Evolutionary conservation across 2,797 vertebrate species (phyloP).

Genomic region (Notolabrus celidotus): DNA sequence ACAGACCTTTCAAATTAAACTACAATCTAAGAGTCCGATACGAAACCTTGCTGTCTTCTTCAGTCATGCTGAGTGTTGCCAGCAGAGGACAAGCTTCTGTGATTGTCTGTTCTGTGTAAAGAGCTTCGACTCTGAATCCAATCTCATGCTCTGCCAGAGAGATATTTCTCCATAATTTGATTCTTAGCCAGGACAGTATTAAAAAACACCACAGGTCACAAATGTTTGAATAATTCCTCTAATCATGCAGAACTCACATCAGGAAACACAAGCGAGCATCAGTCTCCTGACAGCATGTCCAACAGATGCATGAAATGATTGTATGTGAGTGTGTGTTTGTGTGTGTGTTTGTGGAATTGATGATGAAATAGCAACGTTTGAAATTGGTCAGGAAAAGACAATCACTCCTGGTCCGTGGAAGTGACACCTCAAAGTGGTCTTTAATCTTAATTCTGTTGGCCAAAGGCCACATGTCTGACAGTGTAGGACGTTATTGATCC

Average conservation of each 20-base stretch:
- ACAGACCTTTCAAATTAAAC: conserved; percentile 12
- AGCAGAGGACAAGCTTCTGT: conserved; percentile 53
- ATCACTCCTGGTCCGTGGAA: conserved; percentile 19
- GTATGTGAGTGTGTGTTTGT: background rate
- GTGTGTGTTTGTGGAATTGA: background rate
- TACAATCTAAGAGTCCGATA: conserved; percentile 5
- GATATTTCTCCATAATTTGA: conserved; percentile 74
- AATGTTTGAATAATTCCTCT: conserved; percentile 66
- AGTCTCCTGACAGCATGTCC: background rate
- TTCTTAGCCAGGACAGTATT: conserved; percentile 55
- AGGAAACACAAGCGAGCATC: conserved; percentile 37
- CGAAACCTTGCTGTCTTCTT: conserved; percentile 25
- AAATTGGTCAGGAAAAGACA: conserved; percentile 40
- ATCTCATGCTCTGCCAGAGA: conserved; percentile 77
- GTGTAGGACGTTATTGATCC: conserved; percentile 61
- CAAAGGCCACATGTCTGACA: conserved; percentile 55
- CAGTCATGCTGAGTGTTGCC: conserved; percentile 24
- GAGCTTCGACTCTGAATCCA: conserved; percentile 67
- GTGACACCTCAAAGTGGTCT: conserved; percentile 52
- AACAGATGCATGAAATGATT: conserved; percentile 2
- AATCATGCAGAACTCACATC: conserved; percentile 51
- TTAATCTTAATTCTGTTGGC: conserved; percentile 66
- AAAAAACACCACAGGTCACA: conserved; percentile 63
- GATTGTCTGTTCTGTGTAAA: conserved; percentile 70
- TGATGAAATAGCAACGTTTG: conserved; percentile 7